Percentiles rank a stretch among this genome's conserved stretches.
Conservation (phyloP, 2,888 invertebrate genomes). For the Electrophaes corylata region DNA sequence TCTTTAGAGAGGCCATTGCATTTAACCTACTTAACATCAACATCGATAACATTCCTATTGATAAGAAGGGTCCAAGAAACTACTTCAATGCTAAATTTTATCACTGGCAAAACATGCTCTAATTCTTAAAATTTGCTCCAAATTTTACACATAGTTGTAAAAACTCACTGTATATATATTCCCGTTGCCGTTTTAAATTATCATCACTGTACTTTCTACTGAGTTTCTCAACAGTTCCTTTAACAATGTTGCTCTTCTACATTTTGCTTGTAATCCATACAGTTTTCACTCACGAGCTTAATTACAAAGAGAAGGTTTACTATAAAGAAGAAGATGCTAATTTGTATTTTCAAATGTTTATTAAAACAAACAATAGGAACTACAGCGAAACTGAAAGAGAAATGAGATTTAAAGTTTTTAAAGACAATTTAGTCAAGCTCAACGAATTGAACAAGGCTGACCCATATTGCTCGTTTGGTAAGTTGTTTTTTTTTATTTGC, state of each 20-base stretch:
- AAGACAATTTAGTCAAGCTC: slow-evolving; percentile 5
- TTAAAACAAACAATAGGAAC: slow-evolving; percentile 11
- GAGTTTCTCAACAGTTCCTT: not conserved
- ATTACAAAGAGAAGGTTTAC: not conserved
- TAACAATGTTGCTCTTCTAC: slow-evolving; percentile 1
- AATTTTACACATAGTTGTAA: not conserved
- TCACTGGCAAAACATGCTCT: too few species aligned
- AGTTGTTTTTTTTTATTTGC: not conserved
- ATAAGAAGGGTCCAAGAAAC: too few species aligned
- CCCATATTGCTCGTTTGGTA: slow-evolving; percentile 2
- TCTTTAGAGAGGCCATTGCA: too few species aligned
- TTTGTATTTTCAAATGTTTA: slow-evolving; percentile 17
- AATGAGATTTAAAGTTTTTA: slow-evolving; percentile 19
- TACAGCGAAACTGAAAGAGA: slow-evolving; percentile 1
- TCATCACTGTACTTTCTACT: not conserved
- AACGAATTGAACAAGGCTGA: slow-evolving; percentile 17
- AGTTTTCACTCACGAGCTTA: not conserved
- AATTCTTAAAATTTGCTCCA: not conserved
- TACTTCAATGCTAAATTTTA: too few species aligned
- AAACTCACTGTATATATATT: not conserved
- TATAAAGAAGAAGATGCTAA: slow-evolving; percentile 14
- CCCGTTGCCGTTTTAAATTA: not conserved
- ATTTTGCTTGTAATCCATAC: not conserved
- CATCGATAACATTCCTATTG: too few species aligned
- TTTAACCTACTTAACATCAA: too few species aligned